These are phyloP conservation scores for Zonotrichia albicollis DNA, from an alignment of 2,797 vertebrate genomes.

Conservation along the genomic window DNA sequence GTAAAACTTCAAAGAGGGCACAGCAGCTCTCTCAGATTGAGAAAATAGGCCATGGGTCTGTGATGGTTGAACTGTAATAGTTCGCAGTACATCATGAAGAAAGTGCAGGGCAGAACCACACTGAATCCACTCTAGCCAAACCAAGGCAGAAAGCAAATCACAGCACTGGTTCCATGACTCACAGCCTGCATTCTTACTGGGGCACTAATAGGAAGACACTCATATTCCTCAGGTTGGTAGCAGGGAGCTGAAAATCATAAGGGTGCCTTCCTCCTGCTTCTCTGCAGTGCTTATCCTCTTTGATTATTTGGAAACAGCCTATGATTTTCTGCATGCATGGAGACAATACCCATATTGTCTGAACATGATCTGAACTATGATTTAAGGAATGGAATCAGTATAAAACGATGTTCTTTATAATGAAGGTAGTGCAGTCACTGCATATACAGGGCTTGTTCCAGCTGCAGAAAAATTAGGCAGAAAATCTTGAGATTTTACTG, in stretches of 20 bases:
- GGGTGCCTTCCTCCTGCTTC: not conserved
- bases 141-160: not conserved
- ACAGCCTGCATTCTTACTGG: not conserved
- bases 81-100: not conserved
- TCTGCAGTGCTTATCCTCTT: not conserved
- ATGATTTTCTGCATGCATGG: not conserved
- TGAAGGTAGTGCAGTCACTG: not conserved
- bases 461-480: not conserved
- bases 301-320: not conserved
- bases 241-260: not conserved
- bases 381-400: not conserved
- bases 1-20: not conserved
- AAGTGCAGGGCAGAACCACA: not conserved
- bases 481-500: not conserved
- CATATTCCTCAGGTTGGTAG: not conserved
- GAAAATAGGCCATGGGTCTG: not conserved
- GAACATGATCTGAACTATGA: not conserved
- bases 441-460: not conserved
- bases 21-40: not conserved
- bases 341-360: not conserved
- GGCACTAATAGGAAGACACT: not conserved
- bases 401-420: not conserved
- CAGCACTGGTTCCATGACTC: not conserved
- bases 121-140: not conserved
- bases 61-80: fast-evolving